A percentile compares a stretch with the other conserved stretches of the same genome.
Conservation (phyloP, 2,797 vertebrate genomes). For the Otus scops region DNA sequence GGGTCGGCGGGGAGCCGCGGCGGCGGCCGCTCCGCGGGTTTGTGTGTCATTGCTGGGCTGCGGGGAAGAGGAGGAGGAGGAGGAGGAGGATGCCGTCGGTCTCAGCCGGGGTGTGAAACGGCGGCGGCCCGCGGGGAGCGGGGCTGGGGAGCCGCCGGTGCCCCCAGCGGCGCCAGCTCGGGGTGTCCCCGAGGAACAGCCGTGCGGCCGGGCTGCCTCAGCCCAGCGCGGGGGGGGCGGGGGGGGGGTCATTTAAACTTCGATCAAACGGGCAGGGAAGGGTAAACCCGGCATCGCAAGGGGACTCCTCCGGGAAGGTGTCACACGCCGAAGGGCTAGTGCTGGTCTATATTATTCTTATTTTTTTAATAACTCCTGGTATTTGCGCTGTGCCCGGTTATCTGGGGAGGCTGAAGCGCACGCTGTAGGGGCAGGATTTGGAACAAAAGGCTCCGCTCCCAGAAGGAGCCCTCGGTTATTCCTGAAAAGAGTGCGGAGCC, state of each 20-base stretch:
- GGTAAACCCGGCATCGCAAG: neutral
- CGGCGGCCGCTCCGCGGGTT: neutral
- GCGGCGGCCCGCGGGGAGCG: neutral
- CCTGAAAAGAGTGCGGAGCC: slow-evolving; percentile 4
- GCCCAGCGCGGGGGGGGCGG: neutral
- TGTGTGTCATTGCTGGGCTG: neutral
- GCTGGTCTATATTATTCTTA: neutral
- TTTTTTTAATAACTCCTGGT: neutral
- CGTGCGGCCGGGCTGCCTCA: neutral
- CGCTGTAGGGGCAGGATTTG: neutral
- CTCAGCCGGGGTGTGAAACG: neutral
- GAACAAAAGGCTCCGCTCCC: slow-evolving; percentile 67
- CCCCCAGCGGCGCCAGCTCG: neutral
- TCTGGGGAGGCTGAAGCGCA: neutral
- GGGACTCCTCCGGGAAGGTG: neutral
- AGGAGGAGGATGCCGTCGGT: neutral
- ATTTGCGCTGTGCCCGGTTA: neutral
- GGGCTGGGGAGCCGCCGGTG: neutral
- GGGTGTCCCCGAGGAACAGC: neutral
- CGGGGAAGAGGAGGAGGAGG: neutral
- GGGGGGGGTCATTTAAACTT: neutral
- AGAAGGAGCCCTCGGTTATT: neutral
- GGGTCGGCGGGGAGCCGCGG: neutral
- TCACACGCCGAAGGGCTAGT: neutral
- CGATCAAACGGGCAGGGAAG: neutral